Evolutionary conservation across 2,113 vertebrate genomes (phyloP).

Genomic region (Fregetta grallaria): DNA sequence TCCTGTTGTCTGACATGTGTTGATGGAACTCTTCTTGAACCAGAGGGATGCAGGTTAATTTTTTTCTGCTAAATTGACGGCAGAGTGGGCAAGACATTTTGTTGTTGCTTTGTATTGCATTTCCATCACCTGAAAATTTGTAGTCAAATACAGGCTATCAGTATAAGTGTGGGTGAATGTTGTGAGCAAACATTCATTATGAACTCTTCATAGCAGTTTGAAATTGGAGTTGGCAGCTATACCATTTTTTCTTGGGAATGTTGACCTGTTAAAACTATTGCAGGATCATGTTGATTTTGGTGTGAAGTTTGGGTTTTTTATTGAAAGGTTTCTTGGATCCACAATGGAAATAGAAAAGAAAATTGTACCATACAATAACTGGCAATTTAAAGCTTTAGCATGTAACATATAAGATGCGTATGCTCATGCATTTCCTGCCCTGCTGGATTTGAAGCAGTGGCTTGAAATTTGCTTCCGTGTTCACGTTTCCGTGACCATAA

Average conservation of each 20-base stretch:
- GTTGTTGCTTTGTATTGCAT: neutral
- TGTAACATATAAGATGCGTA: neutral
- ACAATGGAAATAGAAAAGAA: neutral
- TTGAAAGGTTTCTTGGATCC: neutral
- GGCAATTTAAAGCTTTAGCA: neutral
- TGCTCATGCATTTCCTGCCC: neutral
- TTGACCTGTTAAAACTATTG: neutral
- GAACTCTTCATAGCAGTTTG: neutral
- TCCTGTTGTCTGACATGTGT: neutral
- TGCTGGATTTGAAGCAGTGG: neutral
- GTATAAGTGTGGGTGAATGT: neutral
- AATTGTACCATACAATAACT: neutral
- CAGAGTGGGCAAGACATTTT: neutral
- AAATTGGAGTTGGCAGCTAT: neutral
- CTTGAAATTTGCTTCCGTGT: neutral
- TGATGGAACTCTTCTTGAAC: constrained; percentile 14
- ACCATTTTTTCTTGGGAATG: neutral
- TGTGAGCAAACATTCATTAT: neutral
- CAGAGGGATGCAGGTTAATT: neutral
- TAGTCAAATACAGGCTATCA: neutral
- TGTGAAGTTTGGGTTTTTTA: neutral
- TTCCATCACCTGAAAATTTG: constrained; percentile 19
- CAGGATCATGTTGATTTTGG: neutral
- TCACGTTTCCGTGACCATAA: neutral
- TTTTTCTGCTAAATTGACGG: neutral